Evolutionary conservation across 2,888 invertebrate species (phyloP), one percentile per base, ranked within the genome.

Genomic region (Sphecodes monilicornis): DNA sequence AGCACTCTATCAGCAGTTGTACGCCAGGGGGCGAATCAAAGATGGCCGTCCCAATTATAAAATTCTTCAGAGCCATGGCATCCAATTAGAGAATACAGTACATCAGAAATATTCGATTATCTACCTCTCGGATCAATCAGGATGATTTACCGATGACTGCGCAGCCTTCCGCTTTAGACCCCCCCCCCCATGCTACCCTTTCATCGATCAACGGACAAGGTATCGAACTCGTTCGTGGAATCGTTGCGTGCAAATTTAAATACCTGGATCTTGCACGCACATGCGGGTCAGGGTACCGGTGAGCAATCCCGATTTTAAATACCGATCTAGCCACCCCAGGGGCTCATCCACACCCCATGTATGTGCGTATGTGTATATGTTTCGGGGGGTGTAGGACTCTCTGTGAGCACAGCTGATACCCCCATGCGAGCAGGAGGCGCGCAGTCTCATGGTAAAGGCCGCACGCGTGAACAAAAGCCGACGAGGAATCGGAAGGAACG

Each of bases 341-440:
- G 29, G 57, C 70, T 29, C 80, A 75, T 76, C 75, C 68, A 76
- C 69, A 50, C 50, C 50, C 50, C 50, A n/a, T 50, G n/a, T 50
- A 3, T 3, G 8, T 8, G n/a, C n/a, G 8, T 39, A 39, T 39
- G 8, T 78, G 75, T 70, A 26, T 32, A 50, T 60, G 32, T 66
- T 46, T 39, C 57, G 76, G n/a, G 71, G 74, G 87, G 68, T 78
- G 87, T 78, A 71, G 82, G 85, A 90, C 85, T 91, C 50, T 50
- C 50, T 50, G 90, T 90, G 88, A 87, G 86, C 91, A 93, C 94
- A 94, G 94, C 94, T 94, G 94, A 94, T 94, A 92, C 93, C 91
- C 92, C 92, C 92, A 92, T 92, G 91, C 88, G 90, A 84, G 76
- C 81, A 81, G 82, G 85, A 80, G 78, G 87, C 39, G 84, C 84